phyloP scores from a whole-genome alignment of 2,888 invertebrate genomes.

The Elegia similella region DNA sequence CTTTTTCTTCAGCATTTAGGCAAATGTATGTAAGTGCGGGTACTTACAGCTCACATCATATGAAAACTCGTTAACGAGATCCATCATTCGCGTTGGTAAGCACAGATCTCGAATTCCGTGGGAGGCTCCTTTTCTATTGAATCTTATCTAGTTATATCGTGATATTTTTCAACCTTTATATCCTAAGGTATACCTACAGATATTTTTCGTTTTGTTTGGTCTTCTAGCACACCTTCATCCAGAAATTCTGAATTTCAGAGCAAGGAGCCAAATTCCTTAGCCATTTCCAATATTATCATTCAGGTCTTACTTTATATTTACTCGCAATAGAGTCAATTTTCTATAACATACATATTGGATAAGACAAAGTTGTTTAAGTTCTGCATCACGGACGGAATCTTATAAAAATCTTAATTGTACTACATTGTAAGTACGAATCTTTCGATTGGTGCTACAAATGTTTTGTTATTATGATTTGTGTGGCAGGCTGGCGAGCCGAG shows the following conservation, averaged over 20 bases:
- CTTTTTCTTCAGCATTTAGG: slow-evolving; percentile 77
- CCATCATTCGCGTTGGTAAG: slow-evolving; percentile 20
- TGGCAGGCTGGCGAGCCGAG: slow-evolving; percentile 7
- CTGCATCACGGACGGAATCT: not conserved
- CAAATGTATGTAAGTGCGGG: slow-evolving; percentile 63
- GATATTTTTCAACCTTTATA: not conserved
- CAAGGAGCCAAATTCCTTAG: too few relatives aligned
- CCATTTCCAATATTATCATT: too few relatives aligned
- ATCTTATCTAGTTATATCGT: not conserved
- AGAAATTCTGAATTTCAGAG: too few relatives aligned
- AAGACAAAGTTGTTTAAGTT: too few relatives aligned
- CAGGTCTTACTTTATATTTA: too few relatives aligned
- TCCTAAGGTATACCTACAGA: too few relatives aligned
- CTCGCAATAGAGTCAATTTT: too few relatives aligned
- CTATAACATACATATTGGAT: too few relatives aligned
- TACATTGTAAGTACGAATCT: not conserved
- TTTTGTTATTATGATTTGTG: slow-evolving; percentile 20
- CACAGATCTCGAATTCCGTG: not conserved
- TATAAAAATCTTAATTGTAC: too few relatives aligned
- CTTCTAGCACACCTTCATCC: too few relatives aligned
- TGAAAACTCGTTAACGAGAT: slow-evolving; percentile 29
- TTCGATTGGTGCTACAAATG: slow-evolving; percentile 4
- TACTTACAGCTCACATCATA: slow-evolving; percentile 42
- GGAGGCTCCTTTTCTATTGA: not conserved
- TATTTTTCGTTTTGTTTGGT: too few relatives aligned